phyloP scores from a whole-genome alignment of 2,797 vertebrate species.

The Ctenochaetus hawaiiensis region DNA sequence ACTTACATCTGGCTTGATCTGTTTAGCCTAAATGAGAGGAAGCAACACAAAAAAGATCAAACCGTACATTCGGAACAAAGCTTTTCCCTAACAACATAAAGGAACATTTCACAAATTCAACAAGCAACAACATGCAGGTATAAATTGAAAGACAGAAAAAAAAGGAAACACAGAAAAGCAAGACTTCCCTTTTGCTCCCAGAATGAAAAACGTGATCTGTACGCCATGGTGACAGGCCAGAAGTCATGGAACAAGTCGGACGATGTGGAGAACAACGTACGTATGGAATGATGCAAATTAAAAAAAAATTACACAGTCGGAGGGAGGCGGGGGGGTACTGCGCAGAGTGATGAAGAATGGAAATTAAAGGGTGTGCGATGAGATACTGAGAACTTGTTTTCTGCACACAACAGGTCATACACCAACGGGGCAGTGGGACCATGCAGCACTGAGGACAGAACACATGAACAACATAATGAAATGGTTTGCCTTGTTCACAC shows the following conservation, averaged over 20 bases:
- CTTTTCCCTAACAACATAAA: constrained; percentile 4
- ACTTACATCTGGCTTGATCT: constrained; percentile 94
- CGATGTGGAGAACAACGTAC: constrained; percentile 64
- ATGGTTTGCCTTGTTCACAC: constrained; percentile 37
- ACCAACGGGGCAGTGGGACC: constrained; percentile 61
- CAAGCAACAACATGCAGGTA: constrained; percentile 37
- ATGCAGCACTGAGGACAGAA: constrained; percentile 71
- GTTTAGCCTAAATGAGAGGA: constrained; percentile 91
- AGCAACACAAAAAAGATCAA: constrained; percentile 67
- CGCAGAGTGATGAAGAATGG: constrained; percentile 40
- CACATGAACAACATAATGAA: constrained; percentile 64
- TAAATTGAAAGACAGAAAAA: constrained; percentile 16
- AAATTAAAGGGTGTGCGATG: constrained; percentile 38
- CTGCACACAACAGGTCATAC: constrained; percentile 62
- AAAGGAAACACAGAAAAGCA: constrained; percentile 45
- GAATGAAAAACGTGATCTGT: constrained; percentile 97
- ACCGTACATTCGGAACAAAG: constrained; percentile 33
- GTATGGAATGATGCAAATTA: constrained; percentile 49
- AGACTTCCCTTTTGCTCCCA: constrained; percentile 99
- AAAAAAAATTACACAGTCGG: constrained; percentile 5
- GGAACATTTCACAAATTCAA: constrained; percentile 10
- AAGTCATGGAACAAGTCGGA: constrained; percentile 83
- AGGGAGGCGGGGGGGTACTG: constrained; percentile 40
- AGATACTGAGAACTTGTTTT: constrained; percentile 59
- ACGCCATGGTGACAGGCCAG: constrained; percentile 89